Base-by-base conservation (phyloP, 2,888 invertebrate genomes). In the Dimorphilus gyrociliatus region DNA sequence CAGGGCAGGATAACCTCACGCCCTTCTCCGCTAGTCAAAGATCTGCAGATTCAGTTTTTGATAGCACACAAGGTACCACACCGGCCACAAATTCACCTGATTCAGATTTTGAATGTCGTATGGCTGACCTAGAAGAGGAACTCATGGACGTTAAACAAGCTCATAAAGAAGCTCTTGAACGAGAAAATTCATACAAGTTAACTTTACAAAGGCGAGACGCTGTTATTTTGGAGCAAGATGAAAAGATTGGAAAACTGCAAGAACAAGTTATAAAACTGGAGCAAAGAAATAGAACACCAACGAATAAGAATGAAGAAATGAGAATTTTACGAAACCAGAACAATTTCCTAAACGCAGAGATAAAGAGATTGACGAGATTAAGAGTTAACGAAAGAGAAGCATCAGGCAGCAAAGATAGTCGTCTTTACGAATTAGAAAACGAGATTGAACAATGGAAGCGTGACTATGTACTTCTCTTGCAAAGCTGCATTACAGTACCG, bases 401-500 rank as follows among this genome's bases (percentile, higher is more conserved):
- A 26, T 52, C n/a, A n/a, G n/a, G n/a, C n/a, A n/a, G n/a, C n/a
- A 40, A 29, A 45, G 45, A 13, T 37, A 63, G 63, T 12, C 44
- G 46, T 27, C 42, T 60, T n/a, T 46, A 48, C 10, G 42, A 47
- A 8, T 35, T 63, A 32, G 55, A 60, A 37, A 46, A 45, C 3
- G 57, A 60, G 32, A 53, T 64, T 25, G 64, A 65, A 32, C 48
- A 54, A 33, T 60, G 65, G 54, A 65, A 65, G 41, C 47, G 59
- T 31, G 63, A 67, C 40, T 67, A 67, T 43, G 60, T 66, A 4
- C 60, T 53, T 8, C 42, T 67, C 29, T 53, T 67, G 28, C 66
- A 69, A 48, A 66, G 67, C n/a, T 60, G 63, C 36, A 63, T 68
- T 15, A 48, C 61, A 8, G 58, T 64, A 27, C 63, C 66, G 2